Evolutionary conservation across 2,888 invertebrate genomes (phyloP).

Genomic region (Globia sparganii): DNA sequence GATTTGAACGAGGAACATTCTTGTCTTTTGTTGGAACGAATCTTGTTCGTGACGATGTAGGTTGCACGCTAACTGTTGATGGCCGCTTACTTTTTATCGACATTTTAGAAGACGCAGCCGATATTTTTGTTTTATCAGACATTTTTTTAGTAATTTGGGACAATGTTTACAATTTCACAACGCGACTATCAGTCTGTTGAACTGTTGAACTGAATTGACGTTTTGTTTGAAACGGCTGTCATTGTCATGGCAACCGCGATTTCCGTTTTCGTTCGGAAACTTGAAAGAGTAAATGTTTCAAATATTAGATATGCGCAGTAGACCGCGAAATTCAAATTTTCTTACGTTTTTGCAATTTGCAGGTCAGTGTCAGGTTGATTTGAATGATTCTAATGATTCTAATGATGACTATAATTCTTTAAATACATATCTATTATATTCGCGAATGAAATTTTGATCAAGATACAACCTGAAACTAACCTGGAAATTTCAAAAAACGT

Average conservation of each 20-base stretch:
- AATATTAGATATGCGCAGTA: too few species aligned
- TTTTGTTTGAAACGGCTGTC: conserved; percentile 74
- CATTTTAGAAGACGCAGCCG: conserved; percentile 70
- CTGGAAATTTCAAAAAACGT: too few species aligned
- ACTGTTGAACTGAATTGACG: conserved; percentile 68
- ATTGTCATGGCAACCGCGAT: conserved; percentile 77
- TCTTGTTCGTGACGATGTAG: conserved; percentile 72
- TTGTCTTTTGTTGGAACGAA: conserved; percentile 67
- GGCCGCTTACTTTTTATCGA: conserved; percentile 74
- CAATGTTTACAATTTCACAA: conserved; percentile 8
- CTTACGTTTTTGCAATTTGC: too few species aligned
- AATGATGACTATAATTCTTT: too few species aligned
- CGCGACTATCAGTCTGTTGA: background rate
- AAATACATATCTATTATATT: too few species aligned
- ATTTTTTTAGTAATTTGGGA: conserved; percentile 61
- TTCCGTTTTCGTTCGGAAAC: conserved; percentile 75
- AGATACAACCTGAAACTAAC: too few species aligned
- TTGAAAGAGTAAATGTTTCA: background rate
- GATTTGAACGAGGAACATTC: conserved; percentile 63
- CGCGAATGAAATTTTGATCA: too few species aligned
- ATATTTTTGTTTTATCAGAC: conserved; percentile 79
- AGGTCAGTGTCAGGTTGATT: too few species aligned
- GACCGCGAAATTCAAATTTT: too few species aligned
- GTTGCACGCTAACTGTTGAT: conserved; percentile 67
- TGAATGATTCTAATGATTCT: too few species aligned